These are phyloP conservation scores for Drosophila kurseongensis DNA, from an alignment of 1,140 invertebrate species.

Conservation along the genomic window DNA sequence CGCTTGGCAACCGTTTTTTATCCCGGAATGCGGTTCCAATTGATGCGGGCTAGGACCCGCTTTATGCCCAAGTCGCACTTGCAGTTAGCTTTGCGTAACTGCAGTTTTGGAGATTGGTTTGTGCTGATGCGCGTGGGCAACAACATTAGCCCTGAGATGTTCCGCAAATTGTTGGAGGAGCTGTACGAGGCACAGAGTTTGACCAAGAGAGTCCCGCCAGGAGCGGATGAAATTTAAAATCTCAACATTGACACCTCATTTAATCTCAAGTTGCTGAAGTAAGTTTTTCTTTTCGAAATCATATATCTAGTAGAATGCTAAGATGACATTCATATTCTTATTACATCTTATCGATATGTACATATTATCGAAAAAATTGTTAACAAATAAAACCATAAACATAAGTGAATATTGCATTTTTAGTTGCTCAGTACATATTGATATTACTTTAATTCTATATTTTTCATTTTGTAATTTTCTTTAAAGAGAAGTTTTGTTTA, in stretches of 20 bases:
- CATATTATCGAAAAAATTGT: slow-evolving; percentile 43
- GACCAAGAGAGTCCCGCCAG: slow-evolving; percentile 4
- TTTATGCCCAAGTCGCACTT: slow-evolving; percentile 51
- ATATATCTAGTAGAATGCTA: slow-evolving; percentile 5
- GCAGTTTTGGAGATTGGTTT: slow-evolving; percentile 89
- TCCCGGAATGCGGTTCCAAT: slow-evolving; percentile 69
- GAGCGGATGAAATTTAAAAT: slow-evolving; percentile 31
- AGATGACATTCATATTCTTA: slow-evolving; percentile 4
- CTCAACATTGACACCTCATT: neutral
- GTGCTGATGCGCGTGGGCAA: slow-evolving; percentile 88
- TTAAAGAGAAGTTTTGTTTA: too few species aligned
- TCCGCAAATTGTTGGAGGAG: slow-evolving; percentile 86
- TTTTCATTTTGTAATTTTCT: too few species aligned
- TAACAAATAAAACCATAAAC: slow-evolving; percentile 2
- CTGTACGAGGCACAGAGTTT: slow-evolving; percentile 67
- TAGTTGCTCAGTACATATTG: slow-evolving; percentile 2
- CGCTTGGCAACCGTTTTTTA: slow-evolving; percentile 63
- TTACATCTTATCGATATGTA: slow-evolving; percentile 40
- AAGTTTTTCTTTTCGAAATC: slow-evolving; percentile 1
- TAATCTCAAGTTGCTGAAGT: slow-evolving; percentile 13
- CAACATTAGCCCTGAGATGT: slow-evolving; percentile 88
- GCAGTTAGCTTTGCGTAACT: slow-evolving; percentile 33
- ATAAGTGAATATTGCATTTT: slow-evolving; percentile 16
- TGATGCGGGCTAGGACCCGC: slow-evolving; percentile 86
- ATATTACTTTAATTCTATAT: neutral